Conservation (phyloP, 2,888 invertebrate genomes). For the Catocala sponsa region DNA sequence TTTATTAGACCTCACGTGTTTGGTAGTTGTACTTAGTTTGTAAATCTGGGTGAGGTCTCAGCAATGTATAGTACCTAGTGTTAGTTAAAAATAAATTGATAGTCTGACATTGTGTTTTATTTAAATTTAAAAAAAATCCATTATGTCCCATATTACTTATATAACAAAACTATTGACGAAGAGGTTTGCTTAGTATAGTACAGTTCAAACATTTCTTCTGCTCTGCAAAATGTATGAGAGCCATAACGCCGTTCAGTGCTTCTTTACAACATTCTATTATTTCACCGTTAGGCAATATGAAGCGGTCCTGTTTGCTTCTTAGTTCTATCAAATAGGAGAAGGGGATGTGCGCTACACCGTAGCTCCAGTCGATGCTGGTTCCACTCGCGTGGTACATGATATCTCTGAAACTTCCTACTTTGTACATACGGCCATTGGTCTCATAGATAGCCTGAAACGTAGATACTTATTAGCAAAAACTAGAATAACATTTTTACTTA, state of each 20-base stretch:
- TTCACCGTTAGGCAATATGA: conserved; percentile 71
- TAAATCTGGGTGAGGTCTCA: too few species aligned
- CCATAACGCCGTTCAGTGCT: conserved; percentile 67
- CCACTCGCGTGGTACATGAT: conserved; percentile 80
- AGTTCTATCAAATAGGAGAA: conserved; percentile 80
- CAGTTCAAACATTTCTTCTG: conserved; percentile 70
- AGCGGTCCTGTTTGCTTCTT: conserved; percentile 73
- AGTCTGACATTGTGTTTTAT: too few species aligned
- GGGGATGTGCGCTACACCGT: conserved; percentile 78
- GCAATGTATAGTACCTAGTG: too few species aligned
- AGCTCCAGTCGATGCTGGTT: conserved; percentile 84
- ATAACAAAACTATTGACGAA: conserved; percentile 30
- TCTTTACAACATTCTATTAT: conserved; percentile 76
- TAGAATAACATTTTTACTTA: too few species aligned
- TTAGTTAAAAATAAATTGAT: background rate
- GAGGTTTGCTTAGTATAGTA: conserved; percentile 52
- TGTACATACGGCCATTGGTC: conserved; percentile 77
- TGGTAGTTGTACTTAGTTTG: too few species aligned
- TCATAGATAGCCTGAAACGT: conserved; percentile 76
- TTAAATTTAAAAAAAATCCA: too few species aligned
- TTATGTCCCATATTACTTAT: background rate
- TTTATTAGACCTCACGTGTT: too few species aligned
- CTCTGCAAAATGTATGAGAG: conserved; percentile 72
- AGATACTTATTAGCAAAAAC: too few species aligned
- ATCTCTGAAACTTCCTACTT: conserved; percentile 82